phyloP scores from a whole-genome alignment of 2,888 invertebrate genomes.

The Ceratothoa steindachneri region DNA sequence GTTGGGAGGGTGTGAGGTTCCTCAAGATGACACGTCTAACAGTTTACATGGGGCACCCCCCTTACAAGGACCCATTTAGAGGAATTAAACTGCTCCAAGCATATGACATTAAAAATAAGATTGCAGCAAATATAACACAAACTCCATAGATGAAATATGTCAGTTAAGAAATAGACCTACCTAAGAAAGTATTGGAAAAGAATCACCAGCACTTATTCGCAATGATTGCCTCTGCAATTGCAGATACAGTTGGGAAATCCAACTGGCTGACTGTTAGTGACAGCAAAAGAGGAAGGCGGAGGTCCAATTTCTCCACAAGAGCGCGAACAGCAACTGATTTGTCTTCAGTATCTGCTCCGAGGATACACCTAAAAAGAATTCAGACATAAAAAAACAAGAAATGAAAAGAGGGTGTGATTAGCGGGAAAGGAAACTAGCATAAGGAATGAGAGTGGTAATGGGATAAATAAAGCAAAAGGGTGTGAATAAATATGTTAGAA shows the following conservation, averaged over 20 bases:
- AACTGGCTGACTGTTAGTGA: conserved; percentile 31
- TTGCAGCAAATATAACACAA: too few relatives aligned
- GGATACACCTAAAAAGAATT: conserved; percentile 31
- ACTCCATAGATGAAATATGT: too few relatives aligned
- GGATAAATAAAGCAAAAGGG: background rate
- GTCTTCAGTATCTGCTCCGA: conserved; percentile 37
- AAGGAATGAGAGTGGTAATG: background rate
- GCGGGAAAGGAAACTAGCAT: background rate
- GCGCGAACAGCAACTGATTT: conserved; percentile 30
- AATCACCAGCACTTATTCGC: conserved; percentile 38
- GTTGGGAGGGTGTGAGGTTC: too few relatives aligned
- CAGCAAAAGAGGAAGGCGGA: conserved; percentile 29
- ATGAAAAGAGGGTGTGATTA: background rate
- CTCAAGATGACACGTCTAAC: too few relatives aligned
- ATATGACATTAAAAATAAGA: too few relatives aligned
- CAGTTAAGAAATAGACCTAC: too few relatives aligned
- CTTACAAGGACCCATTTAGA: too few relatives aligned
- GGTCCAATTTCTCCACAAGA: conserved; percentile 37
- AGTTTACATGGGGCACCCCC: too few relatives aligned
- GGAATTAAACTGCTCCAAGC: too few relatives aligned
- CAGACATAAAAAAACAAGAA: background rate
- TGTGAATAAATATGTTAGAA: background rate
- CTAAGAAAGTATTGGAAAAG: too few relatives aligned
- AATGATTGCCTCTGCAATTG: conserved; percentile 19
- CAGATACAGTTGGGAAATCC: conserved; percentile 14